Conservation (phyloP, 2,797 vertebrate species). For the Helarctos malayanus region DNA sequence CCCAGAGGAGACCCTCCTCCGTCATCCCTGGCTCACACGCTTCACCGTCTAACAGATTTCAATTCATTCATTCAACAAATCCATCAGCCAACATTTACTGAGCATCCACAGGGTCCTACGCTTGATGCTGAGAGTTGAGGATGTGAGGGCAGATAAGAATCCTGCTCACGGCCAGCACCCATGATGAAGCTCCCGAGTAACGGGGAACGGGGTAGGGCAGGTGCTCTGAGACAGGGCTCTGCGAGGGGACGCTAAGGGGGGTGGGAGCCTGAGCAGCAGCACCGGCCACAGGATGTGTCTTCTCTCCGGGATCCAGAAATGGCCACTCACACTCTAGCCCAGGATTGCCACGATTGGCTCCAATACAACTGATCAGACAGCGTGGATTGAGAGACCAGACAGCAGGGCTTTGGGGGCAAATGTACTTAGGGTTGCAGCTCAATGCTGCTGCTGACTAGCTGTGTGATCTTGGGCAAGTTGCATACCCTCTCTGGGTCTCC, state of each 20-base stretch:
- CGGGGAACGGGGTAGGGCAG: background rate
- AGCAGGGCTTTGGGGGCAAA: background rate
- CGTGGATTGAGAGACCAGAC: background rate
- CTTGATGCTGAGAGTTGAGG: background rate
- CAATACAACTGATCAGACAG: background rate
- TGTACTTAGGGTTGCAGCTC: background rate
- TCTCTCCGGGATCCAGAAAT: background rate
- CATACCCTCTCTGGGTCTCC: background rate
- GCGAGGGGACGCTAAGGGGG: background rate
- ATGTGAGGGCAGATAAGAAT: background rate
- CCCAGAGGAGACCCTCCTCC: background rate
- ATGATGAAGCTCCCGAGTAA: fast-evolving
- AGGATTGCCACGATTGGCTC: background rate
- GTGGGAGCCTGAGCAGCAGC: background rate
- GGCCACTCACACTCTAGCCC: no score
- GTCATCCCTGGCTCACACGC: background rate
- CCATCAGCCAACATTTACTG: background rate
- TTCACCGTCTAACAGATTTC: background rate
- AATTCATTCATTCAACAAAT: background rate
- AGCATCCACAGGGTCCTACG: background rate
- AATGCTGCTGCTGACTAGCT: background rate
- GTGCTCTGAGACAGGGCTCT: background rate
- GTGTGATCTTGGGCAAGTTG: background rate
- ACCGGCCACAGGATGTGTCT: background rate
- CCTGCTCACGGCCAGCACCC: background rate